Evolutionary conservation across 2,888 invertebrate species (phyloP), one percentile per base, ranked within the genome.

Genomic region (Dione vanillae): DNA sequence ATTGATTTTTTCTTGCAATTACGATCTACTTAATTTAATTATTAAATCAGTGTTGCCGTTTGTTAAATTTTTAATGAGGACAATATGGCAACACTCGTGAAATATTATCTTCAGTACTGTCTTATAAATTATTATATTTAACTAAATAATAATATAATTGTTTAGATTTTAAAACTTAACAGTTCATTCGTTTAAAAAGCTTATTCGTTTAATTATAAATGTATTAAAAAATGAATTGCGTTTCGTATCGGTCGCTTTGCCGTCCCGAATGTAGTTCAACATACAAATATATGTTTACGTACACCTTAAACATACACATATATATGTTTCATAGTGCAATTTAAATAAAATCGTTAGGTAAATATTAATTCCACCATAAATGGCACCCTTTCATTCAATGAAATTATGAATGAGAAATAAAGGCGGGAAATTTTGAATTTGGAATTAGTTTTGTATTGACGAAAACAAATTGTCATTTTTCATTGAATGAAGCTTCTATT

Each of bases 221-320:
- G 37, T 41, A 56, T 27, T 20, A n/a, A 41, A 27, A 5, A 43
- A 27, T 67, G 20, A 56, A 12, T 40, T 47, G 37, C 47, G 16
- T 52, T 52, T 64, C 20, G 14, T 52, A 62, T 54, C 61, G 43
- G 9, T 68, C 62, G 16, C 37, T 47, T 69, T 20, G 52, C 52
- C 45, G 52, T 54, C 16, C 45, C 52, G 14, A 20, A 6, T 20
- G 14, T 43, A 41, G 59, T 35, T 7, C 16, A 59, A 41, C 14
- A 64, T 47, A 27, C n/a, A n/a, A n/a, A n/a, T n/a, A n/a, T n/a
- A n/a, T n/a, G n/a, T n/a, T n/a, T n/a, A n/a, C n/a, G n/a, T n/a
- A 27, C 27, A 27, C 5, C 27, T 27, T 27, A 27, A 27, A 27
- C 2, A 27, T 27, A 27, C 27, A 27, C 2, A 27, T 27, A 27